Conservation (phyloP, 2,797 vertebrate species). For the Tadarida brasiliensis region DNA sequence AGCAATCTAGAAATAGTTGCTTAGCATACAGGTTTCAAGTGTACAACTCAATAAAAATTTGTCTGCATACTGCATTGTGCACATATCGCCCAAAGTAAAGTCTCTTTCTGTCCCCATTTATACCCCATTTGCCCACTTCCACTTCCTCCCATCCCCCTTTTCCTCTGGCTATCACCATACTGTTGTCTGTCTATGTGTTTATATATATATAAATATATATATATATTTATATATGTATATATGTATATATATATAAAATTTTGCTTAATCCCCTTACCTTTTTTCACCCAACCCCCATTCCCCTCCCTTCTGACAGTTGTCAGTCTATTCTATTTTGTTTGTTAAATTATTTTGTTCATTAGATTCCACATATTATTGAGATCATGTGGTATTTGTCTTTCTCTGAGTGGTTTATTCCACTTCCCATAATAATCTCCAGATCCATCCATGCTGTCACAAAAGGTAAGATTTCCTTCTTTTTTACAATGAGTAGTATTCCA, state of each 20-base stretch:
- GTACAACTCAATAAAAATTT: neutral
- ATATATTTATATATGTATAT: neutral
- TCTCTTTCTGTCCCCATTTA: neutral
- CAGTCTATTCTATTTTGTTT: too few species aligned
- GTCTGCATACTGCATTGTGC: neutral
- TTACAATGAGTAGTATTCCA: neutral
- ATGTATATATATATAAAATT: neutral
- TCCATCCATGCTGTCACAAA: neutral
- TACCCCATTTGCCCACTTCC: neutral
- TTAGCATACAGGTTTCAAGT: neutral
- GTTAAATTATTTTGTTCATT: too few species aligned
- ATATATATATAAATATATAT: neutral
- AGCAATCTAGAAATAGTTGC: conserved; percentile 73
- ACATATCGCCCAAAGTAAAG: neutral
- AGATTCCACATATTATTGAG: too few species aligned
- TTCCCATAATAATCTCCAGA: neutral
- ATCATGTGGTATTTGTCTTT: too few species aligned
- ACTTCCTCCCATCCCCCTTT: neutral
- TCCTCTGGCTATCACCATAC: neutral
- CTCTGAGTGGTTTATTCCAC: too few species aligned
- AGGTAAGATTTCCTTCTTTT: neutral
- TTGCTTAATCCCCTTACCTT: too few species aligned
- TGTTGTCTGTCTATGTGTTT: neutral
- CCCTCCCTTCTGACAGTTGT: too few species aligned
- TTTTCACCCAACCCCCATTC: too few species aligned